Evolutionary conservation across 1,140 invertebrate species (phyloP).

Genomic region (Hesperophylax magnus): DNA sequence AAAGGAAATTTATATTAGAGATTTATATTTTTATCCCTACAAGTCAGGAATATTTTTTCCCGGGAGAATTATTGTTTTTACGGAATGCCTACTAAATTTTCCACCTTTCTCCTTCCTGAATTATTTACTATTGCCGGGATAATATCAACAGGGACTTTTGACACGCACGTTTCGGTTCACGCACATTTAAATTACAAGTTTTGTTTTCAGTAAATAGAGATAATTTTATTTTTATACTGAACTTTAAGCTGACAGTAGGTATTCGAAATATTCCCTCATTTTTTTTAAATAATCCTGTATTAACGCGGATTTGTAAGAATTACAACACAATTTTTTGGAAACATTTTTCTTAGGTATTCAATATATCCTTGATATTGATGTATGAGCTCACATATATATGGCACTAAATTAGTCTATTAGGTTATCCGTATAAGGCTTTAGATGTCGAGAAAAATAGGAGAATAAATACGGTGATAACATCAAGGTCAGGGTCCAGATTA

Average conservation of each 20-base stretch:
- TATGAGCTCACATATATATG: too few species aligned
- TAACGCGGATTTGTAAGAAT: too few species aligned
- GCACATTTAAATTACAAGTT: conserved; percentile 36
- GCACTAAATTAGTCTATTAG: too few species aligned
- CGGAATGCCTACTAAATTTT: conserved; percentile 24
- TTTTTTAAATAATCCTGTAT: too few species aligned
- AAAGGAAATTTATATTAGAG: conserved; percentile 30
- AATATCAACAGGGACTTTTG: conserved; percentile 50
- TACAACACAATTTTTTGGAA: too few species aligned
- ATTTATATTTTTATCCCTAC: conserved; percentile 22
- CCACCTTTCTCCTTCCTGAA: conserved; percentile 11
- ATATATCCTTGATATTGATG: too few species aligned
- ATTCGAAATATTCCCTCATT: neutral
- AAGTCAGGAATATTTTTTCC: conserved; percentile 13
- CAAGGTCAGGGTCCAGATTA: too few species aligned
- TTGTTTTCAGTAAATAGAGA: conserved; percentile 9
- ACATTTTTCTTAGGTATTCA: too few species aligned
- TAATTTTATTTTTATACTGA: conserved; percentile 15
- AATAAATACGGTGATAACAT: too few species aligned
- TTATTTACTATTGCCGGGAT: conserved; percentile 35
- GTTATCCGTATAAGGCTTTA: too few species aligned
- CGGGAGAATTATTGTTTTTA: conserved; percentile 16
- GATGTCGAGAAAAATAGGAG: too few species aligned
- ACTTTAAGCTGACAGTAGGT: neutral
- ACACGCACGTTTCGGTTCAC: conserved; percentile 53